A percentile compares a stretch with the other conserved stretches of the same genome.
phyloP scores from a whole-genome alignment of 2,888 invertebrate species.

The Litoditis marina region DNA sequence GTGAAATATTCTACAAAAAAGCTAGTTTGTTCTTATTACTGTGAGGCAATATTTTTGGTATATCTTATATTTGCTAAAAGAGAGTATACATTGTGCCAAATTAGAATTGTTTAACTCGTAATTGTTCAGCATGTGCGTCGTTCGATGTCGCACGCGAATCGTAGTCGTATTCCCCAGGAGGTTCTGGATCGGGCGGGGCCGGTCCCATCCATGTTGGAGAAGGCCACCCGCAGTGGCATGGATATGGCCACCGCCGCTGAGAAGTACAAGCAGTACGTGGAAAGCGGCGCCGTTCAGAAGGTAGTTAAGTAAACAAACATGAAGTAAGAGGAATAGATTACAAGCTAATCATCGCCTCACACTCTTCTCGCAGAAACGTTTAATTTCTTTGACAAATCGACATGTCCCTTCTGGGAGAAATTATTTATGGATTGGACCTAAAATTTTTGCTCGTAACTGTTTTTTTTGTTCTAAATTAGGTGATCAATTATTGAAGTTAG shows the following conservation, averaged over 20 bases:
- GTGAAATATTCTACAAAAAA: too few species aligned
- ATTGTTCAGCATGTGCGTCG: background rate
- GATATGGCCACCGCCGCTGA: conserved; percentile 40
- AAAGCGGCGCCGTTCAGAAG: conserved; percentile 41
- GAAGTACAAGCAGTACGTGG: conserved; percentile 50
- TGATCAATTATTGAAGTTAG: background rate
- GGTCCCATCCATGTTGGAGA: conserved; percentile 34
- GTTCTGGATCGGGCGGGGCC: conserved; percentile 34
- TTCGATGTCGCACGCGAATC: conserved; percentile 11
- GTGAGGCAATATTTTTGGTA: too few species aligned
- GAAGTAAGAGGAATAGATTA: too few species aligned
- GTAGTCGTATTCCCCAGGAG: conserved; percentile 26
- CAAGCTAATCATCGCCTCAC: too few species aligned
- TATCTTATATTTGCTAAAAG: background rate
- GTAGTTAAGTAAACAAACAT: conserved; percentile 6
- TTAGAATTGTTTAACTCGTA: background rate
- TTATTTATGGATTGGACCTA: too few species aligned
- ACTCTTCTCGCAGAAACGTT: too few species aligned
- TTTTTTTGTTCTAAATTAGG: too few species aligned
- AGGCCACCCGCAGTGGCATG: conserved; percentile 39
- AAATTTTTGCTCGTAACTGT: too few species aligned
- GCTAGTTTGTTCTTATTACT: background rate
- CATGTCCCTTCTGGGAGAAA: too few species aligned
- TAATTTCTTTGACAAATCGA: too few species aligned
- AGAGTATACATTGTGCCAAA: background rate